Base-by-base conservation (phyloP, 2,888 invertebrate genomes). In the Machimus atricapillus region DNA sequence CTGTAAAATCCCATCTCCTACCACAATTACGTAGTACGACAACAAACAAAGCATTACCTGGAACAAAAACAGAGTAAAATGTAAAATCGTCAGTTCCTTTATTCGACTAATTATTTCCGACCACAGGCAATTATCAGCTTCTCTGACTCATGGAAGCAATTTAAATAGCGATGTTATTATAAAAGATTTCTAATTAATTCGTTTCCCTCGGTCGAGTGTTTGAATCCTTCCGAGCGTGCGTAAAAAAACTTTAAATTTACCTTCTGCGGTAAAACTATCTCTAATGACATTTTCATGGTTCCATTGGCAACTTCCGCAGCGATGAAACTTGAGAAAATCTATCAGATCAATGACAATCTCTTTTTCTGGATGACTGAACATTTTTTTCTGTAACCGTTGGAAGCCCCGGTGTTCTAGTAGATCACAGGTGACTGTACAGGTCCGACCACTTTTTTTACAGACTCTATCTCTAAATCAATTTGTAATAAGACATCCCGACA, bases 201-300 rank as follows among this genome's bases (percentile, higher is more conserved):
- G 43, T 78, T 78, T 43, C 46, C 46, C 43, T 23, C 46, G 78
- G 8, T 27, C 23, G 40, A 23, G 37, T 14, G 40, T 23, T 43
- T n/a, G 27, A 78, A 78, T 78, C 46, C 78, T 78, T 40, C n/a
- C 9, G 14, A 23, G 16, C 27, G 46, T 37, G 37, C 34, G 40
- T 27, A 46, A 78, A 43, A 37, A 78, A 40, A 14, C 43, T 5
- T 9, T 12, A 46, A 43, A 78, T 43, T 6, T 40, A 9, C n/a
- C 43, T 46, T 78, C 40, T 23, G n/a, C 78, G 46, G 27, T 43
- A 46, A 37, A 78, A 78, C 43, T 43, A 43, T 46, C n/a, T 78
- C 46, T 37, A 78, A 78, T 78, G 40, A 78, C 78, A 43, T 78
- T 78, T 78, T 78, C 78, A 78, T 78, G 78, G 40, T 78, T 78